Conservation (phyloP, 2,888 invertebrate species). For the Acanthacorydalis orientalis region DNA sequence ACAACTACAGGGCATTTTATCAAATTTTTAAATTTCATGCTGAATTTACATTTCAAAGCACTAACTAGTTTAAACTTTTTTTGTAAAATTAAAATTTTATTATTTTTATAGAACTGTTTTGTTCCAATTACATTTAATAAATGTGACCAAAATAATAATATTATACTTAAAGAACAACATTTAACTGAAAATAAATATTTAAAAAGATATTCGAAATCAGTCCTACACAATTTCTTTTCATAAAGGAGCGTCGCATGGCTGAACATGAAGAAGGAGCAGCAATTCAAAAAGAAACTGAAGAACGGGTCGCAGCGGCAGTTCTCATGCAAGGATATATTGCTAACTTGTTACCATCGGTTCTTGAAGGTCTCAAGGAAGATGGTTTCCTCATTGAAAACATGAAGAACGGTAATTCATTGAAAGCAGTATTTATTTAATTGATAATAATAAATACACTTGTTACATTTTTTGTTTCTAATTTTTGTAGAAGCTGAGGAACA, state of each 20-base stretch:
- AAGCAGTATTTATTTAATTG: constrained; percentile 2
- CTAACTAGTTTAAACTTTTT: no score
- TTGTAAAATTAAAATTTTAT: no score
- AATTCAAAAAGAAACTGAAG: constrained; percentile 58
- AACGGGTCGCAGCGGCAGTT: constrained; percentile 65
- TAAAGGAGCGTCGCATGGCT: constrained; percentile 47
- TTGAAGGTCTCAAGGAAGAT: constrained; percentile 62
- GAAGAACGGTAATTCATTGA: constrained; percentile 30
- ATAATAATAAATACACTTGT: neutral
- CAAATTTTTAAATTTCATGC: no score
- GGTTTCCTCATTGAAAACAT: constrained; percentile 48
- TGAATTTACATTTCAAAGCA: no score
- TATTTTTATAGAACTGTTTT: no score
- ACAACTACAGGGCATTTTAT: no score
- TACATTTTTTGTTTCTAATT: constrained; percentile 12
- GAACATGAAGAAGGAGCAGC: constrained; percentile 48
- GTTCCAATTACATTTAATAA: no score
- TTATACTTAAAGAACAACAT: no score
- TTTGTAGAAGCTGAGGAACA: constrained; percentile 54
- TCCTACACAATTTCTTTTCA: neutral
- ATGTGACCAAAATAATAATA: no score
- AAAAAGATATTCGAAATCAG: neutral
- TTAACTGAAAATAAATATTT: neutral
- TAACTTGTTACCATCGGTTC: constrained; percentile 67
- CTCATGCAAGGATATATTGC: constrained; percentile 76